These are phyloP conservation scores for Helostoma temminkii DNA, from an alignment of 2,797 vertebrate genomes.

Conservation along the genomic window DNA sequence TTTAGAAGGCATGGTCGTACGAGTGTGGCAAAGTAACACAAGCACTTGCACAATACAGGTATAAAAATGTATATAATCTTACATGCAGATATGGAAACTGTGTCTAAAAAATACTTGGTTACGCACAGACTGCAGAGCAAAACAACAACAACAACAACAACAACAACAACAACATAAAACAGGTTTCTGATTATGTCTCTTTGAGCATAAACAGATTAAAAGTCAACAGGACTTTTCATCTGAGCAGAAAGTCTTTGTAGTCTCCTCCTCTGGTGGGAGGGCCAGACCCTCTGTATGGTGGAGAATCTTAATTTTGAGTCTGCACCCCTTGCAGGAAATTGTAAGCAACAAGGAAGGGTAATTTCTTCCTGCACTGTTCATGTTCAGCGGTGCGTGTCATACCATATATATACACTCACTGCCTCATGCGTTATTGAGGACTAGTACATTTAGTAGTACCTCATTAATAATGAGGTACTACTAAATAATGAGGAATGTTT, in stretches of 20 bases:
- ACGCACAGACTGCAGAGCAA: too few species aligned
- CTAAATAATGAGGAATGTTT: not conserved
- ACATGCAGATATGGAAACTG: not conserved
- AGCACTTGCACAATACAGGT: not conserved
- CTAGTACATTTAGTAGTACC: constrained; percentile 23
- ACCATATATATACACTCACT: too few species aligned
- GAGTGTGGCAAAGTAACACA: too few species aligned
- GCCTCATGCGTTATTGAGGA: constrained; percentile 17
- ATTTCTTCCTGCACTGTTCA: constrained; percentile 20
- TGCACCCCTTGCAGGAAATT: not conserved
- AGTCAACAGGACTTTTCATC: not conserved
- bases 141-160: not conserved
- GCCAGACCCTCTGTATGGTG: constrained; percentile 20
- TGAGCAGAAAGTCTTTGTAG: constrained; percentile 18
- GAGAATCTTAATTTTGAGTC: constrained; percentile 30
- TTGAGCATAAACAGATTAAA: constrained; percentile 5
- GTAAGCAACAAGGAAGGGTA: not conserved
- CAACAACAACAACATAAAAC: not conserved
- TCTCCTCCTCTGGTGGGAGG: constrained; percentile 16
- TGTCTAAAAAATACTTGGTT: too few species aligned
- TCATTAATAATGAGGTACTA: too few species aligned
- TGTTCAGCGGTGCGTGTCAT: too few species aligned
- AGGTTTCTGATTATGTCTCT: constrained; percentile 2
- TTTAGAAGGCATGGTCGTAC: too few species aligned
- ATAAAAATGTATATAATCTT: not conserved